A percentile compares a stretch with the other conserved stretches of the same genome.
Conservation (phyloP, 2,113 vertebrate genomes). For the Etheostoma spectabile region DNA sequence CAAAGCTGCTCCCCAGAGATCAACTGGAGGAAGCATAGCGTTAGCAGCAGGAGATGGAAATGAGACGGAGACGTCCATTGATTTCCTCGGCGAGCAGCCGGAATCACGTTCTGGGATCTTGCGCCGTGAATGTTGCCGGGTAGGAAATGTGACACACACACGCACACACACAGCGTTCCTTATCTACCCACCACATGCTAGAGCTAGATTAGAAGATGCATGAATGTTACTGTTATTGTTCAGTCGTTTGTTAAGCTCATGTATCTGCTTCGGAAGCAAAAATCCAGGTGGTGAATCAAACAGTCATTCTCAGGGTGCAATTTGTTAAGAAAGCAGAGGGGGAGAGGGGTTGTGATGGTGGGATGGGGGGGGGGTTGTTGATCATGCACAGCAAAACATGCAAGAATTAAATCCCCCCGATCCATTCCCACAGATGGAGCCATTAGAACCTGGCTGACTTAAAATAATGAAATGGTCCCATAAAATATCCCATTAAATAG, state of each 20-base stretch:
- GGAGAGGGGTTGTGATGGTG: too few species aligned
- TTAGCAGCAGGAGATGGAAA: constrained; percentile 45
- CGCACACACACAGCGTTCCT: constrained; percentile 1
- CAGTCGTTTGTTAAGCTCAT: not conserved
- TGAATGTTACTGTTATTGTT: not conserved
- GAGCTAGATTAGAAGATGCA: not conserved
- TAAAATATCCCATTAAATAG: too few species aligned
- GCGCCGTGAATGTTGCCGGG: not conserved
- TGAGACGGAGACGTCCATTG: constrained; percentile 44
- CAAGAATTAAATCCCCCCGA: too few species aligned
- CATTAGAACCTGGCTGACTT: too few species aligned
- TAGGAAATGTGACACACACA: constrained; percentile 3
- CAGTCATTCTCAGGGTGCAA: too few species aligned
- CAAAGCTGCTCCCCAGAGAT: constrained; percentile 44
- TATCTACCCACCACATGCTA: not conserved
- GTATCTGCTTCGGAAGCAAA: not conserved
- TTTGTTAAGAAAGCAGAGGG: too few species aligned
- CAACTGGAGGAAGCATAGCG: constrained; percentile 20
- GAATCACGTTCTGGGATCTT: constrained; percentile 20
- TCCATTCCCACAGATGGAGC: too few species aligned
- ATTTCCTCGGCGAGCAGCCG: constrained; percentile 38
- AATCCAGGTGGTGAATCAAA: not conserved
- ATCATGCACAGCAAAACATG: too few species aligned
- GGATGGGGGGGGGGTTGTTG: too few species aligned
- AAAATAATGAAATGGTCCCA: too few species aligned